Evolutionary conservation across 2,797 vertebrate species (phyloP), one percentile per base, ranked within the genome.

Genomic region (Platalea minor): DNA sequence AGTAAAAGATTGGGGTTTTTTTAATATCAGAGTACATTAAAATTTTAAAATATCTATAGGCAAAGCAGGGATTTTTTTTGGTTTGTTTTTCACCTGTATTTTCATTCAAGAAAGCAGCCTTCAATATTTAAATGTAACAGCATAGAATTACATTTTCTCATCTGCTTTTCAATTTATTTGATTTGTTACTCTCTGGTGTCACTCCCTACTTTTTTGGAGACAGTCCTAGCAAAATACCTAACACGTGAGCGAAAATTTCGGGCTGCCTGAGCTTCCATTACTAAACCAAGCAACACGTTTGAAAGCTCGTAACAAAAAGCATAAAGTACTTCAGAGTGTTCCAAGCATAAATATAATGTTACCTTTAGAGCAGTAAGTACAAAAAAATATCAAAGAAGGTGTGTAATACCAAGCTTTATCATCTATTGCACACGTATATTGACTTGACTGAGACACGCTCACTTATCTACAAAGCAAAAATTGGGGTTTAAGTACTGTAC

Each of bases 381-480:
- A 92, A 94, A 96, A 96, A 97, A 96, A 93, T 94, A 95, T 84
- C 69, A 60, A 81, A 96, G 87, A 39, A 95, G 51, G 91, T 86
- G 70, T 50, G 85, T 84, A 95, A 97, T 91, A 65, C 89, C 83
- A 76, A 95, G 54, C 70, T 96, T 95, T 95, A 95, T 95, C 94
- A 91, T 77, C 87, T 86, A 45, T 48, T 92, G 85, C 91, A 92
- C 68, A 39, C 31, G 1, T 88, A 88, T 88, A 96, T 92, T 91
- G 94, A 95, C 94, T 97, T 96, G 94, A 93, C 91, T 5, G 1
- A 87, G 94, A 95, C 95, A 95, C 2, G 15, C 75, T 94, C 92
- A 94, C 96, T 94, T 95, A 96, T 92, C 93, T 96, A 94, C 95
- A 97, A 97, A 96, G 93, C 95, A 96, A 96, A 97, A 96, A 96